These are phyloP conservation scores for Molorchus minor DNA, from an alignment of 2,888 invertebrate genomes.

Conservation along the genomic window DNA sequence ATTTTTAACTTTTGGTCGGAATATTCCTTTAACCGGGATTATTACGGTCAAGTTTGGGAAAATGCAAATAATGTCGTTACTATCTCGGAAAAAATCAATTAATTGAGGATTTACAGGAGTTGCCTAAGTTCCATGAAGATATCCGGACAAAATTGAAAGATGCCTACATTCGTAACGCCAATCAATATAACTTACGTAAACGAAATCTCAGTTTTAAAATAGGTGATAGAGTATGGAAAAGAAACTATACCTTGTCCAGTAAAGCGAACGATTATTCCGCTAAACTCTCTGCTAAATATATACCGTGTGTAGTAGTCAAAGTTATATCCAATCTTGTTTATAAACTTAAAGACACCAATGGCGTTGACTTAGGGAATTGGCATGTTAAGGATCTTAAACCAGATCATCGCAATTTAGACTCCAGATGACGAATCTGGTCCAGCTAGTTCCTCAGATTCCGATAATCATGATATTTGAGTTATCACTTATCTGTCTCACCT, in stretches of 20 bases:
- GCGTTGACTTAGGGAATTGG: slow-evolving; percentile 36
- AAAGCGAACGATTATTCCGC: slow-evolving; percentile 32
- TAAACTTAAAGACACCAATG: slow-evolving; percentile 29
- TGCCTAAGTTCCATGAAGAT: slow-evolving; percentile 31
- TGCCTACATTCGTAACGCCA: slow-evolving; percentile 27
- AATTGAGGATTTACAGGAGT: slow-evolving; percentile 24
- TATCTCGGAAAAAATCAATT: slow-evolving; percentile 19
- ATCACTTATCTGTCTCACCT: too few relatives aligned
- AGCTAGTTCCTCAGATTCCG: too few relatives aligned
- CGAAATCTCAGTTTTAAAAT: slow-evolving; percentile 31
- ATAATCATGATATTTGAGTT: too few relatives aligned
- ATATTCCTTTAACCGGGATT: slow-evolving; percentile 33
- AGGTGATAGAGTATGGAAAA: slow-evolving; percentile 38
- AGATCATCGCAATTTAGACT: neutral
- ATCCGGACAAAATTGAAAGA: slow-evolving; percentile 26
- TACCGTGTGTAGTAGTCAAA: slow-evolving; percentile 36
- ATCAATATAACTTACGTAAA: slow-evolving; percentile 38
- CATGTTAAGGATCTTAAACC: slow-evolving; percentile 37
- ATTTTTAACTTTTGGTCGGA: slow-evolving; percentile 34
- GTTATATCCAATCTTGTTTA: slow-evolving; percentile 36
- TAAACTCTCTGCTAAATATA: slow-evolving; percentile 40
- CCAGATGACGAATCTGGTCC: too few relatives aligned
- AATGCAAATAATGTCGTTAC: slow-evolving; percentile 17
- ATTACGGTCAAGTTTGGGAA: slow-evolving; percentile 33
- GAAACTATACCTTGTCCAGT: slow-evolving; percentile 32